Evolutionary conservation across 1,140 invertebrate genomes (phyloP).

Genomic region (Drosophila kepulauana): DNA sequence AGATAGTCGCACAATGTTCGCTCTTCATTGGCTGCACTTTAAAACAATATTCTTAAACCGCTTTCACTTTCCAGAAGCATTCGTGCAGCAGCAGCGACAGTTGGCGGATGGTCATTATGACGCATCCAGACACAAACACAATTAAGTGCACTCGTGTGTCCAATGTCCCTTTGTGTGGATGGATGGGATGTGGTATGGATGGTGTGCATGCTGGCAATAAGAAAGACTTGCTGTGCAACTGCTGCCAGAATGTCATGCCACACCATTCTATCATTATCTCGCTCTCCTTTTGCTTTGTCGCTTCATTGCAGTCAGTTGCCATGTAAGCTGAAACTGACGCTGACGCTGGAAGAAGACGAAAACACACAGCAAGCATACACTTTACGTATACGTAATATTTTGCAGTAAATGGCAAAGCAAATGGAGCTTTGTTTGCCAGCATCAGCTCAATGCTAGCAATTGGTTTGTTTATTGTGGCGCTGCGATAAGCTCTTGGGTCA

Average conservation of each 20-base stretch:
- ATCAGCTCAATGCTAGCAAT: constrained; percentile 47
- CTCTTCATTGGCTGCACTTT: constrained; percentile 8
- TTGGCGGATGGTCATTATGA: constrained; percentile 35
- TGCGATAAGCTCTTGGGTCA: constrained; percentile 56
- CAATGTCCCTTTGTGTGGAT: constrained; percentile 29
- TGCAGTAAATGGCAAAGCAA: constrained; percentile 59
- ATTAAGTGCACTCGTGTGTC: constrained; percentile 61
- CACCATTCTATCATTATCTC: constrained; percentile 40
- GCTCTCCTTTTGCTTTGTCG: constrained; percentile 8
- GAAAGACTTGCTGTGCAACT: constrained; percentile 53
- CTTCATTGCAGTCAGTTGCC: constrained; percentile 31
- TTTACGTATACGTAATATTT: constrained; percentile 71
- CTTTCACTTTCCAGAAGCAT: constrained; percentile 28
- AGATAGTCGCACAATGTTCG: constrained; percentile 6
- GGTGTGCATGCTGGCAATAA: constrained; percentile 18
- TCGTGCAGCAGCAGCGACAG: constrained; percentile 12
- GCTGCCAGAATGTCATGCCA: constrained; percentile 47
- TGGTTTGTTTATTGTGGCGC: constrained; percentile 69
- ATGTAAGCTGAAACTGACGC: constrained; percentile 10
- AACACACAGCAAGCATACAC: constrained; percentile 10
- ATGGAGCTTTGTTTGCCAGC: constrained; percentile 71
- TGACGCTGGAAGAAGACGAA: constrained; percentile 3
- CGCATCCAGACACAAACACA: constrained; percentile 60
- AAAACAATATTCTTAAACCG: constrained; percentile 25
- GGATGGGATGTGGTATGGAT: too few relatives aligned